A percentile compares a stretch with the other conserved stretches of the same genome.
phyloP scores from a whole-genome alignment of 1,140 invertebrate species.

The Penaeus indicus region DNA sequence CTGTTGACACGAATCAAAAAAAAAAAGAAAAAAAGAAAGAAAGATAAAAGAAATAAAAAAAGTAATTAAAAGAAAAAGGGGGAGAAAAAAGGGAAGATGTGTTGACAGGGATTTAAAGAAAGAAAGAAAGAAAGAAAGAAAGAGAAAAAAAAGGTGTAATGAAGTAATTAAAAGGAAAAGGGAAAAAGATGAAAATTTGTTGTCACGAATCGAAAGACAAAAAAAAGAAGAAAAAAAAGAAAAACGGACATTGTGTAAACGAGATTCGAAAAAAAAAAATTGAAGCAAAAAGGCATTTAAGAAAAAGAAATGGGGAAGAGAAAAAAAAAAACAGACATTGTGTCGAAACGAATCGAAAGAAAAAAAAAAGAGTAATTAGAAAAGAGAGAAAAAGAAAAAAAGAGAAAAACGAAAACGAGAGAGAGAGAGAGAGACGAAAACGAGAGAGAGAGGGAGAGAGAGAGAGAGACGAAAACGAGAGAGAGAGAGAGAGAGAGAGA shows the following conservation, averaged over 20 bases:
- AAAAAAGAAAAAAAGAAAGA: neutral
- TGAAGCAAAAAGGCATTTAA: neutral
- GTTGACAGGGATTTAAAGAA: neutral
- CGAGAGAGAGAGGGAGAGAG: no score
- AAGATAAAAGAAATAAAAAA: neutral
- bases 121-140: neutral
- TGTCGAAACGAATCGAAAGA: no score
- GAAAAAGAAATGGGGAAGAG: neutral
- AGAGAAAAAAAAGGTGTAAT: neutral
- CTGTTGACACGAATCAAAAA: neutral
- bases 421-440: no score
- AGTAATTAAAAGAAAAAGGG: neutral
- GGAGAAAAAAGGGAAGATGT: neutral
- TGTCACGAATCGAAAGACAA: neutral
- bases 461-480: no score
- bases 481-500: no score
- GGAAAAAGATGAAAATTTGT: neutral
- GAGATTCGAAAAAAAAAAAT: no score
- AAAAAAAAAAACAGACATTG: no score
- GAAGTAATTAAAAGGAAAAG: neutral
- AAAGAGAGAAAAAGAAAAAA: no score
- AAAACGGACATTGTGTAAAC: neutral
- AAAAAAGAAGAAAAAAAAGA: neutral
- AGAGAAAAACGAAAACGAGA: no score
- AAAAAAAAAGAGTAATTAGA: no score